phyloP scores from a whole-genome alignment of 2,113 vertebrate genomes.

The Macroglossus sobrinus region DNA sequence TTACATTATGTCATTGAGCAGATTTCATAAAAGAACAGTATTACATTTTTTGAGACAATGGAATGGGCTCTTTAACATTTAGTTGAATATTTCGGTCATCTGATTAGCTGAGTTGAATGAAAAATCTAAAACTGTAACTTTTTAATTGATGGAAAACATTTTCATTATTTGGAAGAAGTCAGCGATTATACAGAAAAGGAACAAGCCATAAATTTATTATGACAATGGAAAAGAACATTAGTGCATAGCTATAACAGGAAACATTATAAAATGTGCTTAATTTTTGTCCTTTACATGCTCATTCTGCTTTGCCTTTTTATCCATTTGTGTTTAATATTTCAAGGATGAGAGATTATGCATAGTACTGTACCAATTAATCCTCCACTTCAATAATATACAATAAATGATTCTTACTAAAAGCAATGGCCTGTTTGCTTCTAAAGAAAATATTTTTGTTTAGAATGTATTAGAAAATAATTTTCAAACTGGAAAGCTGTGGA shows the following conservation, averaged over 20 bases:
- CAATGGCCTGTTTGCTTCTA: conserved; percentile 69
- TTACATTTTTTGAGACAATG: conserved; percentile 26
- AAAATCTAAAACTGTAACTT: conserved; percentile 43
- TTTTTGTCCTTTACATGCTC: conserved; percentile 63
- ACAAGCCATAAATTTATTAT: conserved; percentile 58
- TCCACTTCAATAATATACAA: conserved; percentile 60
- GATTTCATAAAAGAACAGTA: conserved; percentile 9
- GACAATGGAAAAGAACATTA: conserved; percentile 25
- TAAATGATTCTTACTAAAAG: conserved; percentile 68
- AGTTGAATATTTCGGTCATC: conserved; percentile 31
- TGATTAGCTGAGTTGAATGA: conserved; percentile 19
- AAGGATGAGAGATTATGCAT: conserved; percentile 50
- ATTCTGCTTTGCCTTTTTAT: conserved; percentile 64
- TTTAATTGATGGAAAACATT: conserved; percentile 23
- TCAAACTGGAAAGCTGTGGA: neutral
- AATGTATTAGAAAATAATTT: conserved; percentile 12
- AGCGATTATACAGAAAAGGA: conserved; percentile 47
- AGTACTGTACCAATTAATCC: conserved; percentile 61
- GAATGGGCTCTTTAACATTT: conserved; percentile 29
- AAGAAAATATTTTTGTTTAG: conserved; percentile 55
- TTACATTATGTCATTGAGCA: conserved; percentile 31
- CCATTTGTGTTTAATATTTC: conserved; percentile 65
- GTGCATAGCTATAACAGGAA: neutral
- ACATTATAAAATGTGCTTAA: conserved; percentile 28
- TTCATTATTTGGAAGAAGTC: conserved; percentile 53